These are phyloP conservation scores for Prionace glauca DNA, from an alignment of 2,797 vertebrate species.

Conservation along the genomic window DNA sequence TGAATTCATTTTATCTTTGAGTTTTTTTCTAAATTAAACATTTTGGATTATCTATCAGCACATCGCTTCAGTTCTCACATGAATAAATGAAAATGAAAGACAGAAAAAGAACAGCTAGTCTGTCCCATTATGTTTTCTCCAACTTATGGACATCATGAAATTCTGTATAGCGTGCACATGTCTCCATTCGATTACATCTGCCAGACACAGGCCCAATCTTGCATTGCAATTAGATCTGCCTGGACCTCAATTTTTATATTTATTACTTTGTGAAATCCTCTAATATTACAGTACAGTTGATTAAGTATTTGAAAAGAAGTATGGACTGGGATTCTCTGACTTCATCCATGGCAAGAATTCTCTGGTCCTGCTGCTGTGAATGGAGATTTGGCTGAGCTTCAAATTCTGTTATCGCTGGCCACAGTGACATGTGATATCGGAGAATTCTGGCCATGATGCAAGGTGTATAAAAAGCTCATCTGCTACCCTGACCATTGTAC, in stretches of 20 bases:
- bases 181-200: not conserved
- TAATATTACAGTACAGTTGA: too few species aligned
- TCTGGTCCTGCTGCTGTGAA: too few species aligned
- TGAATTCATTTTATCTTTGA: not conserved
- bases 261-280: not conserved
- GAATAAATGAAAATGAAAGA: not conserved
- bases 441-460: too few species aligned
- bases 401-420: too few species aligned
- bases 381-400: too few species aligned
- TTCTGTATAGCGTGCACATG: not conserved
- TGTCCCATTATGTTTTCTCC: not conserved
- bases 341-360: too few species aligned
- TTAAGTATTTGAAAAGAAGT: not conserved
- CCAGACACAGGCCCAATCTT: not conserved
- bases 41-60: not conserved
- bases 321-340: not conserved
- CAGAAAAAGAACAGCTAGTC: not conserved
- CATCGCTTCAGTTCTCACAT: not conserved
- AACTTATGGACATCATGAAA: not conserved
- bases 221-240: not conserved
- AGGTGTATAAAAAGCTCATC: not conserved
- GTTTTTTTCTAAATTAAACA: not conserved
- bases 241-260: not conserved
- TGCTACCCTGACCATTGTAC: not conserved
- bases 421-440: too few species aligned